Conservation (phyloP, 2,113 vertebrate species). For the Neogobius melanostomus region DNA sequence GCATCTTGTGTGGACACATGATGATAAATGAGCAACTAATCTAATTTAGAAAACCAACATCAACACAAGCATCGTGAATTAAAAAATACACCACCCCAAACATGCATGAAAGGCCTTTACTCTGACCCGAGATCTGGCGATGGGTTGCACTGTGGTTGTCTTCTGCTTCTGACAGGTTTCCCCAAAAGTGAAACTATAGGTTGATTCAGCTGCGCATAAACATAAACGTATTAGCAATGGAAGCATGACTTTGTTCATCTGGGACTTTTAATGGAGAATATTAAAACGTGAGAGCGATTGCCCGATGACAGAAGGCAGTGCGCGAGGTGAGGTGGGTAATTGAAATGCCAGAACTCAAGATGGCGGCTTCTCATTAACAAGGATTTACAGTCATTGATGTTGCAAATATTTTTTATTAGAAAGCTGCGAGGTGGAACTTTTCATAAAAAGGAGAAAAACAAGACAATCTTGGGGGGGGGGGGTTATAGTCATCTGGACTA, state of each 20-base stretch:
- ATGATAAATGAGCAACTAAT: too few species aligned
- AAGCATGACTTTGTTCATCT: constrained; percentile 29
- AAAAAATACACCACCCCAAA: too few species aligned
- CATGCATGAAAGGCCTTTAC: too few species aligned
- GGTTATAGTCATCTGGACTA: too few species aligned
- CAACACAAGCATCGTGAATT: too few species aligned
- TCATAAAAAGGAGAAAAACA: constrained; percentile 2
- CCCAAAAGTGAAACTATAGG: too few species aligned
- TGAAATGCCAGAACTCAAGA: constrained; percentile 63
- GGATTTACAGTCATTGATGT: constrained; percentile 52
- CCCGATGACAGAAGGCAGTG: constrained; percentile 52
- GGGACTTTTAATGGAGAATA: constrained; percentile 50
- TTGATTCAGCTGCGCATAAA: constrained; percentile 26
- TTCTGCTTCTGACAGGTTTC: too few species aligned
- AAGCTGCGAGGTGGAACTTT: constrained; percentile 25
- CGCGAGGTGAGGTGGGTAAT: constrained; percentile 54
- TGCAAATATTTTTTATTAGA: constrained; percentile 43
- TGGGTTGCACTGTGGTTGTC: too few species aligned
- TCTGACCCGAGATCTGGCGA: too few species aligned
- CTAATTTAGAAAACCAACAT: too few species aligned
- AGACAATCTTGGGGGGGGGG: too few species aligned
- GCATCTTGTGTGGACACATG: too few species aligned
- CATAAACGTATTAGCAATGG: constrained; percentile 25
- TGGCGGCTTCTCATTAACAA: constrained; percentile 47
- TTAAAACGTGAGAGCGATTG: constrained; percentile 58